Evolutionary conservation across 2,797 vertebrate species (phyloP).

Genomic region (Chelon auratus): DNA sequence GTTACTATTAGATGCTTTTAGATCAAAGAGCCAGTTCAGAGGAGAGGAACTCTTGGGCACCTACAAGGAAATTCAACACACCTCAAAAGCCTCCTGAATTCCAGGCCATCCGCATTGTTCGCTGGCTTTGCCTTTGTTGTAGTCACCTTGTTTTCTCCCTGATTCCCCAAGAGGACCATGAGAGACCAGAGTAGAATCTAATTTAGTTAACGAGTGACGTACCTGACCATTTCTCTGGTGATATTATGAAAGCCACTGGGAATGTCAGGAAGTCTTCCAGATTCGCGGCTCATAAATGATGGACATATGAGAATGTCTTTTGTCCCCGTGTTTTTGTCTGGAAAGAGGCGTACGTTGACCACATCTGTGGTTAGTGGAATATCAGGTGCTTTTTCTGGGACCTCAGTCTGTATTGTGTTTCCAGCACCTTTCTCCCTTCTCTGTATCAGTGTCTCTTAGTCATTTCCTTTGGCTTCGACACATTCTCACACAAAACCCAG

Average conservation of each 20-base stretch:
- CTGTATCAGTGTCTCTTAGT: conserved; percentile 6
- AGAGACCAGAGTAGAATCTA: conserved; percentile 28
- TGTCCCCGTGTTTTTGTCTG: conserved; percentile 61
- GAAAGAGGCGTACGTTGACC: conserved; percentile 39
- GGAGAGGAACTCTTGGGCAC: conserved; percentile 13
- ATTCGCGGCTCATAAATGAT: conserved; percentile 23
- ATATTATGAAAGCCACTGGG: conserved; percentile 23
- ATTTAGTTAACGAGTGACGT: conserved; percentile 44
- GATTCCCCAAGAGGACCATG: conserved; percentile 46
- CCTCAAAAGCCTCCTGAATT: conserved; percentile 46
- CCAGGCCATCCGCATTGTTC: conserved; percentile 53
- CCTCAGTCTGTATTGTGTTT: conserved; percentile 23
- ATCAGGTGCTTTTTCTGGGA: conserved; percentile 31
- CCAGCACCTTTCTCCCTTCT: conserved; percentile 35
- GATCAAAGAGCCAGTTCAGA: conserved; percentile 37
- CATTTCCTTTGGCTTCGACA: not conserved
- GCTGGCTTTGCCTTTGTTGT: conserved; percentile 57
- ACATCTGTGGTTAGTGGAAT: conserved; percentile 37
- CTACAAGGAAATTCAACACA: conserved; percentile 9
- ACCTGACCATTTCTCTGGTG: conserved; percentile 15
- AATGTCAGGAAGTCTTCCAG: conserved; percentile 12
- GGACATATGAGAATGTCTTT: conserved; percentile 65
- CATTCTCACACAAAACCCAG: not conserved
- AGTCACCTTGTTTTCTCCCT: conserved; percentile 8
- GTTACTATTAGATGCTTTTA: not conserved